A percentile compares a stretch with the other conserved stretches of the same genome.
Conservation (phyloP, 2,113 vertebrate genomes). For the Athene noctua region DNA sequence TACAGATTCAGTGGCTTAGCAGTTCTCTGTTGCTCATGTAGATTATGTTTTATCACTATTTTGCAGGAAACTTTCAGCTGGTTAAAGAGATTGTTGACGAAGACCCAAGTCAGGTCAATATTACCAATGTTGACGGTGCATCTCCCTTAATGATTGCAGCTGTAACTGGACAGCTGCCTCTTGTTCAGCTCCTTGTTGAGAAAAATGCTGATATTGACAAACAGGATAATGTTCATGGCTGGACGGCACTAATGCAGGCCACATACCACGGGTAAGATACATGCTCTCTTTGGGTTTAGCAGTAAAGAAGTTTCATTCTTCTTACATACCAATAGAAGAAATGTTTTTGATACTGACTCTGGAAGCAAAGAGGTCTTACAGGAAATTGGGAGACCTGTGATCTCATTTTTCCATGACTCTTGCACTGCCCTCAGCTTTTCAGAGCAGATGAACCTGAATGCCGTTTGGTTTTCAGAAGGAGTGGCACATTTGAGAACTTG, state of each 20-base stretch:
- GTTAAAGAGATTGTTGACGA: constrained; percentile 94
- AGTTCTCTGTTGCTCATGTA: neutral
- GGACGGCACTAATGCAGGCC: constrained; percentile 98
- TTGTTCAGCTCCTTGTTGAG: constrained; percentile 93
- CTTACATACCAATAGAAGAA: neutral
- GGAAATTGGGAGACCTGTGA: neutral
- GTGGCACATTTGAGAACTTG: neutral
- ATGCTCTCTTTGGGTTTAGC: neutral
- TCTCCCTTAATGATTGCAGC: constrained; percentile 95
- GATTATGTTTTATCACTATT: neutral
- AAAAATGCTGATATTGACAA: constrained; percentile 88
- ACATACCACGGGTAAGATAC: constrained; percentile 91
- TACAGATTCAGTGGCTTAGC: neutral
- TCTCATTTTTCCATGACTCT: neutral
- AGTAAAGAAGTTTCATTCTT: neutral
- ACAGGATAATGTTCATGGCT: constrained; percentile 91
- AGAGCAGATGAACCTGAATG: neutral
- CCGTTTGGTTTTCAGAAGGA: neutral
- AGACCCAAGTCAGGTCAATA: constrained; percentile 88
- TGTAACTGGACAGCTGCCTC: constrained; percentile 88
- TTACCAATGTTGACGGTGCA: constrained; percentile 89
- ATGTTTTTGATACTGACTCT: neutral
- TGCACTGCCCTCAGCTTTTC: neutral
- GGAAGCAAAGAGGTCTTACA: neutral
- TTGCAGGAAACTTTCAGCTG: constrained; percentile 87